phyloP scores from a whole-genome alignment of 2,113 vertebrate species.

The Recurvirostra avosetta region DNA sequence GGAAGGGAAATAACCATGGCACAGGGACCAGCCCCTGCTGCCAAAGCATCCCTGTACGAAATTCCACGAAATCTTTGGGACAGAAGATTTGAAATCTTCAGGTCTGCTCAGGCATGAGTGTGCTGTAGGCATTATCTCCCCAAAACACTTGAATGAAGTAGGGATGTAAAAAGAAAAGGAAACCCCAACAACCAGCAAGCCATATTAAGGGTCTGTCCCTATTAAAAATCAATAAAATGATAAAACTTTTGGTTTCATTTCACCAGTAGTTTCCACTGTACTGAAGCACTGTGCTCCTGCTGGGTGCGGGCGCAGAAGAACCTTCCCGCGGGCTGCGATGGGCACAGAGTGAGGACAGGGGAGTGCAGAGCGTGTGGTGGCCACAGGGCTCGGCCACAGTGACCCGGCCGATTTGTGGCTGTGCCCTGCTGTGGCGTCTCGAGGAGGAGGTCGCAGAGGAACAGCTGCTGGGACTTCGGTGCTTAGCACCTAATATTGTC shows the following conservation, averaged over 20 bases:
- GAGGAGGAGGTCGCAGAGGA: not conserved
- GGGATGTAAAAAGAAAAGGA: not conserved
- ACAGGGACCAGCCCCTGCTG: not conserved
- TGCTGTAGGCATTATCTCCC: not conserved
- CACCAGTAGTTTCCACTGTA: not conserved
- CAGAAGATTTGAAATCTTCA: too few species aligned
- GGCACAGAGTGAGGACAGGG: not conserved
- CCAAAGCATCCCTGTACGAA: not conserved
- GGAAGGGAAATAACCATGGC: rapidly evolving
- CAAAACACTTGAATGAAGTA: not conserved
- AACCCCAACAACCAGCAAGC: not conserved
- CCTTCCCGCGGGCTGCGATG: not conserved
- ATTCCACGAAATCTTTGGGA: not conserved
- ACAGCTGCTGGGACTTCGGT: rapidly evolving
- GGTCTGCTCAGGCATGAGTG: not conserved
- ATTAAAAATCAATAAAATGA: not conserved
- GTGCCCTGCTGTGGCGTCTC: not conserved
- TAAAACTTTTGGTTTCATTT: too few species aligned
- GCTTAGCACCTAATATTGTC: rapidly evolving
- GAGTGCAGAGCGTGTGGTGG: rapidly evolving
- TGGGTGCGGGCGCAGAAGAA: not conserved
- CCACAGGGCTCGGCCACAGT: not conserved
- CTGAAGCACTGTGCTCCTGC: not conserved
- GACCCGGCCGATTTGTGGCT: not conserved
- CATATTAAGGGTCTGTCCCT: rapidly evolving